phyloP scores from a whole-genome alignment of 1,140 invertebrate genomes.

The Sminthurinus signatus region DNA sequence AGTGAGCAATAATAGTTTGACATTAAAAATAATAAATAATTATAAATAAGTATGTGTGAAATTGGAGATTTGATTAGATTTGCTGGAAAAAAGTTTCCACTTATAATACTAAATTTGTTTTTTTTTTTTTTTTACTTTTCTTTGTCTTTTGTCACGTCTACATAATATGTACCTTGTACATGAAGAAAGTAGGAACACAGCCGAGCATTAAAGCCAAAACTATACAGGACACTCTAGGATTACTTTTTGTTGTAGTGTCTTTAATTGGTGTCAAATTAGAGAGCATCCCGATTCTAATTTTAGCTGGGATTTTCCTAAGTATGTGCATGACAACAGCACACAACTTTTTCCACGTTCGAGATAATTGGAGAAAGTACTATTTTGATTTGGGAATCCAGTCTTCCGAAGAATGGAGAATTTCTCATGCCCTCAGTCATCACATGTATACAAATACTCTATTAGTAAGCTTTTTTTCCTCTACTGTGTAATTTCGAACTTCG shows the following conservation, averaged over 20 bases:
- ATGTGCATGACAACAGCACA: slow-evolving; percentile 58
- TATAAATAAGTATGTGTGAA: too few species aligned
- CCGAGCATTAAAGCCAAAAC: slow-evolving; percentile 29
- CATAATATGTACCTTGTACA: too few species aligned
- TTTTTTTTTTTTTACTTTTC: background rate
- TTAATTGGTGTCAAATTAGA: slow-evolving; percentile 4
- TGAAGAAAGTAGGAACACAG: slow-evolving; percentile 39
- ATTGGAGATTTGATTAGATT: too few species aligned
- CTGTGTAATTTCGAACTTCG: too few species aligned
- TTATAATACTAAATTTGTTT: too few species aligned
- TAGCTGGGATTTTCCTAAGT: slow-evolving; percentile 53
- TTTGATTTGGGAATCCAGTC: slow-evolving; percentile 63
- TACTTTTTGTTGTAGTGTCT: slow-evolving; percentile 24
- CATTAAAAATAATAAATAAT: too few species aligned
- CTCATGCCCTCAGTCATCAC: slow-evolving; percentile 71
- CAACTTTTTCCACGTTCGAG: slow-evolving; percentile 72
- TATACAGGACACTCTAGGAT: slow-evolving; percentile 38
- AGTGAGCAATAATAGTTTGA: too few species aligned
- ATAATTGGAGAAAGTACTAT: slow-evolving; percentile 75
- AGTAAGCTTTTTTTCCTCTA: slow-evolving; percentile 14
- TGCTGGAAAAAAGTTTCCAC: too few species aligned
- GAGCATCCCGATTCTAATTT: slow-evolving; percentile 27
- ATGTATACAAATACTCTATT: slow-evolving; percentile 68
- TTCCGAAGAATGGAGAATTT: slow-evolving; percentile 65
- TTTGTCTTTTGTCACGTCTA: too few species aligned